A percentile compares a stretch with the other conserved stretches of the same genome.
Conservation (phyloP, 37 sponge, comb jelly and placozoan genomes). For the Cliona cf. orientalis region DNA sequence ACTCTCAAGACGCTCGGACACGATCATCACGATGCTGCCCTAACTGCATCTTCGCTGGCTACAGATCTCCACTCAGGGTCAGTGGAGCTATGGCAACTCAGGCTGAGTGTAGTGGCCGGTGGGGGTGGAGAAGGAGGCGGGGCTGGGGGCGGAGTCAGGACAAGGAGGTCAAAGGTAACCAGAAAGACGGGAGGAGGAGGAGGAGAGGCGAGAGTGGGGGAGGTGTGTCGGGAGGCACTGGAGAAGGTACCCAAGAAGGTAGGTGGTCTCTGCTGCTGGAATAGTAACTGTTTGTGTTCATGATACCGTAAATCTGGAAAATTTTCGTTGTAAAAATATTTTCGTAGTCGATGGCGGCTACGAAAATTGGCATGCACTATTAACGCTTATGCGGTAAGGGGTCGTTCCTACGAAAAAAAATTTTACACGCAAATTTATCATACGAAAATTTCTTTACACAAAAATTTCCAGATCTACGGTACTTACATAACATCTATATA, state of each 20-base stretch:
- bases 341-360: background rate
- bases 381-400: background rate
- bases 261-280: background rate
- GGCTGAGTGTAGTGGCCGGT: slow-evolving; percentile 7
- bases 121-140: background rate
- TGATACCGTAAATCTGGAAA: background rate
- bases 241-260: slow-evolving; percentile 28
- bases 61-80: slow-evolving; percentile 32
- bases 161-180: background rate
- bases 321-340: background rate
- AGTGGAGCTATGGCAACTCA: slow-evolving; percentile 25
- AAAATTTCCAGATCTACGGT: too few species aligned
- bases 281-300: background rate
- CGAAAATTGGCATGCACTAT: too few species aligned
- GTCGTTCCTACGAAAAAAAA: too few species aligned
- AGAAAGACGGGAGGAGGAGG: background rate
- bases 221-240: slow-evolving; percentile 25
- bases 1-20: background rate
- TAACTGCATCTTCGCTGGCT: background rate
- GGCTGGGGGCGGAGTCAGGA: background rate
- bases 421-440: too few species aligned
- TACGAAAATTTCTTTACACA: too few species aligned
- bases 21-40: background rate
- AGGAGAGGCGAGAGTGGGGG: background rate
- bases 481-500: too few species aligned